Evolutionary conservation across 1,140 invertebrate species (phyloP), one percentile per base, ranked within the genome.

Genomic region (Pseudomyrmex concolor): DNA sequence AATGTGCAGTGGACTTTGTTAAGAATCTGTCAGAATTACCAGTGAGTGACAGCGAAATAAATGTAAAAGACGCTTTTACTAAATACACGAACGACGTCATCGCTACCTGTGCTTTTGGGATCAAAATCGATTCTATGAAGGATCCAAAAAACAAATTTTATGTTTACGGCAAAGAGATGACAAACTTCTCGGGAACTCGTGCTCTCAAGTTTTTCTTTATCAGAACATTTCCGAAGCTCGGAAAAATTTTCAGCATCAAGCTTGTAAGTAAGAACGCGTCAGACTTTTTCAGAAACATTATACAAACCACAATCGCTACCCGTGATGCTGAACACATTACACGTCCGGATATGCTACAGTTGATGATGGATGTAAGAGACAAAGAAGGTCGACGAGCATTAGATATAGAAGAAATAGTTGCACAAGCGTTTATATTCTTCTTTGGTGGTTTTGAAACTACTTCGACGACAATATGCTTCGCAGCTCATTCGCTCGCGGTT

Each of bases 401-500:
- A 5, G 19, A 12, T 5, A 12, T 72, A 10, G 57, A 72, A 0
- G 77, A 84, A 5, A 84, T 84, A 51, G 59, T 72, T 1, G n/a
- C 67, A 4, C 67, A 73, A 89, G 94, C 94, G 0, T 94, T 95
- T 25, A 89, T 94, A 13, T 95, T 95, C 85, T 94, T 95, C 66
- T 81, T 91, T 4, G 95, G 94, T 55, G 95, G 95, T 1, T 96
- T 94, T 86, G 95, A 97, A 68, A 96, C 96, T 0, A 93, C 94
- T 1, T 90, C 94, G 2, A 91, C 90, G 7, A 71, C 93, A 0
- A 86, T 96, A 19, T 85, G 91, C 96, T 88, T 96, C 5, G 84
- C 91, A 1, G 57, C 91, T 7, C 94, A 94, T 74, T 87, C 95
- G 66, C 88, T 97, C 17, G 95, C 96, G 0, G 77, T 95, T 17